Evolutionary conservation across 2,113 vertebrate species (phyloP), one percentile per base, ranked within the genome.

Genomic region (Chloropsis cyanopogon): DNA sequence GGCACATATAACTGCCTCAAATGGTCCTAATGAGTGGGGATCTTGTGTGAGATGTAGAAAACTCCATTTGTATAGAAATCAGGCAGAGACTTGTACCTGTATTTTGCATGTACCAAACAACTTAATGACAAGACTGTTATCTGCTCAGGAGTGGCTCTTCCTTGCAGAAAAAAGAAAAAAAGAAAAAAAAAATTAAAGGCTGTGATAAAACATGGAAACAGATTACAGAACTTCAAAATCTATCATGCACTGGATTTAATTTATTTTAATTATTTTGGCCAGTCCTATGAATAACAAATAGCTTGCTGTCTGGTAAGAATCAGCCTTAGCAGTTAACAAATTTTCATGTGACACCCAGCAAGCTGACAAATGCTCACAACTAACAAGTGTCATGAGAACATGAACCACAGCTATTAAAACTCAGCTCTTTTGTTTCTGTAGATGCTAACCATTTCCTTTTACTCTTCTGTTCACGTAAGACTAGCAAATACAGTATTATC

Each of bases 231-330:
- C 46, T 82, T 90, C 57, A 90, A 57, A 76, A 85, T 64, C 80
- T 88, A 90, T 54, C 54, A 61, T 2, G 3, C 42, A 66, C 17
- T 54, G 26, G 39, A 63, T 92, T 93, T 68, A 72, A 85, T 86
- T 79, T 86, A 35, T 90, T 96, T 87, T 79, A 64, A 64, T 68
- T 91, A 54, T 79, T 87, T 94, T 92, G 82, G 41, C 82, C 71
- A 59, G 68, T 86, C 18, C 64, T 81, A 8, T 73, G 86, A 88
- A 80, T 94, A 91, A 80, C 47, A 95, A 94, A 57, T 82, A 80
- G 33, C 19, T 86, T 80, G 24, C 61, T 92, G 59, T 80, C 84
- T 93, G 20, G 41, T 86, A 66, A 73, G 66, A 78, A 71, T 59
- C 82, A 90, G 56, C 66, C 42, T 90, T 77, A 78, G 66, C 82